phyloP scores from a whole-genome alignment of 2,113 vertebrate genomes.

The Tichodroma muraria region DNA sequence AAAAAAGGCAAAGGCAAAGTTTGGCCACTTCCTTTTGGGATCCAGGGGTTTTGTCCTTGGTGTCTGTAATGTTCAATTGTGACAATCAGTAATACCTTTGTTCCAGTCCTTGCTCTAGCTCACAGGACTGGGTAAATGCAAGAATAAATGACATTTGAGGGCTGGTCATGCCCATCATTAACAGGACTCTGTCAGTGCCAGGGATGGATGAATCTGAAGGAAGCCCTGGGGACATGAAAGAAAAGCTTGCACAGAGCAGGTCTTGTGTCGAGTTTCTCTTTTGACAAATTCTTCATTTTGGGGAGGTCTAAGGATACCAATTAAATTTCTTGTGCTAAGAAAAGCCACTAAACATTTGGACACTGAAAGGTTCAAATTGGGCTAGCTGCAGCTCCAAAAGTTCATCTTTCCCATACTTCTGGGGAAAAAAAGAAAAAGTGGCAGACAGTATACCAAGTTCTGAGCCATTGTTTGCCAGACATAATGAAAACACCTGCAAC shows the following conservation, averaged over 20 bases:
- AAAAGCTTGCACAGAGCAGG: background rate
- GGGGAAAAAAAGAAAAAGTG: background rate
- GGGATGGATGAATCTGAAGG: background rate
- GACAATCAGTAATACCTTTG: background rate
- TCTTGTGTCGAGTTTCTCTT: background rate
- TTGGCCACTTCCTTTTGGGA: background rate
- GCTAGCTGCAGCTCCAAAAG: background rate
- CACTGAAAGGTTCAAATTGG: background rate
- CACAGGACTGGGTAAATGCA: background rate
- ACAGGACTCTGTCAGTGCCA: background rate
- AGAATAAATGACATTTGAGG: background rate
- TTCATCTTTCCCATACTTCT: background rate
- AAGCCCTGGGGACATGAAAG: background rate
- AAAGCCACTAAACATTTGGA: background rate
- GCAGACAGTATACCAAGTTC: background rate
- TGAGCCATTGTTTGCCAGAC: background rate
- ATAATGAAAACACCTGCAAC: background rate
- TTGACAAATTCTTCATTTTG: background rate
- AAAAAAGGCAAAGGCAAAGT: background rate
- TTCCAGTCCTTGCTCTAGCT: background rate
- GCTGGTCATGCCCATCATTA: background rate
- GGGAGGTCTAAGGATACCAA: background rate
- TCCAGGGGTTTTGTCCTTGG: background rate
- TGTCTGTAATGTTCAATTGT: background rate
- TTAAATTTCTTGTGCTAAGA: background rate